Evolutionary conservation across 2,888 invertebrate genomes (phyloP), one percentile per base, ranked within the genome.

Genomic region (Micoletzkya japonica): DNA sequence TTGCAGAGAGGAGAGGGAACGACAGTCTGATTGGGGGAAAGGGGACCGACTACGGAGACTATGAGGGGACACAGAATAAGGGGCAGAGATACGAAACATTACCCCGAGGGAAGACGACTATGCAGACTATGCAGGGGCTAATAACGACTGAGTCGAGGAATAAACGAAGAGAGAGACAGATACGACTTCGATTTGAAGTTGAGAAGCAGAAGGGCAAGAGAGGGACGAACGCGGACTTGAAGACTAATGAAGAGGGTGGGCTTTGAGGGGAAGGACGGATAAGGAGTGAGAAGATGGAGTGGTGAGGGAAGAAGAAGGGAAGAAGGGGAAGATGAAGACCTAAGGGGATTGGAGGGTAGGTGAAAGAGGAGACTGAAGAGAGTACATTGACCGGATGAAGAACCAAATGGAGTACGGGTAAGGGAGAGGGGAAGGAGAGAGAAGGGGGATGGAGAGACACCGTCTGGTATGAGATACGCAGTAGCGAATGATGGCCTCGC

Each of bases 281-380:
- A 66, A 36, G 36, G 30, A 26, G 64, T 20, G 28, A 66, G 66
- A 49, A 66, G 54, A 56, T 56, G 56, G 66, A 66, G 32, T 36
- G 39, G 30, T 6, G n/a, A 56, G 10, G 56, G 26, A 56, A 24
- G 56, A 56, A 66, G 56, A 56, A 66, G 28, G 34, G 66, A 32
- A 54, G 56, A 36, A 34, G 52, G 54, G 28, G 24, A 37, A 20
- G 30, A 28, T 52, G 49, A 61, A 28, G 39, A 64, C 36, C 28
- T 36, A 66, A 20, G 28, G 56, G 56, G 24, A 28, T 2, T 50
- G 63, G 30, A 44, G 49, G 3, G 50, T 49, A 50, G 44, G 34
- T 50, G 63, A 28, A 34, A 7, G 49, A 44, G 34, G 50, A 66
- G 66, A 66, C n/a, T 36, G 56, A 49, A 52, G 34, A 58, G 58